Conservation (phyloP, 2,888 invertebrate species). For the Pyralis farinalis region DNA sequence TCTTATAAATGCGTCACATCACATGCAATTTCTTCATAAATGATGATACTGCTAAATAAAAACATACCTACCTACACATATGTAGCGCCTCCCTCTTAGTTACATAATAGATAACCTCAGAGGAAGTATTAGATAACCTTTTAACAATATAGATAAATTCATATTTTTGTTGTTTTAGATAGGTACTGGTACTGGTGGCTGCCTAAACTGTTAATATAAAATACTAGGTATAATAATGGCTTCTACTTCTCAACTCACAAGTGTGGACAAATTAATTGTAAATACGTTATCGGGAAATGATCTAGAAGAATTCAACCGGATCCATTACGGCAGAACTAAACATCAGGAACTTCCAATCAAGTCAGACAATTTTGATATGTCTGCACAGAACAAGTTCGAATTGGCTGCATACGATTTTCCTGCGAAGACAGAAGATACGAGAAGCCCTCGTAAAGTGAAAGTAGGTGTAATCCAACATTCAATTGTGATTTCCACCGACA, state of each 20-base stretch:
- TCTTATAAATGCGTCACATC: no score
- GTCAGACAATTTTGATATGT: constrained; percentile 58
- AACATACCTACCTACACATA: no score
- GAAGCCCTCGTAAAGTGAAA: constrained; percentile 86
- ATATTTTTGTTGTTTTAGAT: no score
- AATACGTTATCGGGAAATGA: constrained; percentile 60
- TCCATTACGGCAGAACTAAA: constrained; percentile 89
- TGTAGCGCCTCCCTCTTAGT: no score
- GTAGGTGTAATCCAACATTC: constrained; percentile 94
- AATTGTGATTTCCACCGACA: constrained; percentile 88
- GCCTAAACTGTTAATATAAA: no score
- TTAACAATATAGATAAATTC: no score
- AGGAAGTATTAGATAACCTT: no score
- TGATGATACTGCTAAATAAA: no score
- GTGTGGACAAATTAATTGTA: constrained; percentile 53
- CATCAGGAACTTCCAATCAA: constrained; percentile 77
- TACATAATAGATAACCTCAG: no score
- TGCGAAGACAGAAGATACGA: constrained; percentile 85
- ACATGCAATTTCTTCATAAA: no score
- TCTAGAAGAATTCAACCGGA: constrained; percentile 84
- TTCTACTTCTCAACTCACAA: constrained; percentile 40
- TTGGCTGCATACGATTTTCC: constrained; percentile 87
- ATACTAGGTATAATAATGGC: no score
- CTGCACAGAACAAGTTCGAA: constrained; percentile 84
- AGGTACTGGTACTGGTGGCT: no score